These are phyloP conservation scores for Calameuta pallipes DNA, from an alignment of 2,888 invertebrate genomes.

Conservation along the genomic window DNA sequence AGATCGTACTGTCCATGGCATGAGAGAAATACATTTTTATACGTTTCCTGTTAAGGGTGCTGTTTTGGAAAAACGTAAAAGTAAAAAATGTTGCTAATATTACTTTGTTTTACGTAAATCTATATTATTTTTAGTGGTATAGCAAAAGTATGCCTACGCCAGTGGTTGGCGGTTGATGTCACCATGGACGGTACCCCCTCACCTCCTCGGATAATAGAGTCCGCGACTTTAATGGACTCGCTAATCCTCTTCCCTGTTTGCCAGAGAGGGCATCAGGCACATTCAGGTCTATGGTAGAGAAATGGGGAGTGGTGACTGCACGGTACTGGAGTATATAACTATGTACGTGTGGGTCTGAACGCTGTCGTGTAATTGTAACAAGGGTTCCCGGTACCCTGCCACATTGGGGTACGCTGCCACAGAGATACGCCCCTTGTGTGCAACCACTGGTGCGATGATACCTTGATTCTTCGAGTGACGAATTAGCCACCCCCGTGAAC, in stretches of 20 bases:
- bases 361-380: conserved; percentile 21
- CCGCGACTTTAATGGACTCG: conserved; percentile 67
- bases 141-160: conserved; percentile 42
- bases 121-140: neutral
- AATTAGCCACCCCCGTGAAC: conserved; percentile 50
- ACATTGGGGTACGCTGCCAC: conserved; percentile 30
- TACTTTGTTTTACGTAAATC: neutral
- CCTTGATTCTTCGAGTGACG: conserved; percentile 64
- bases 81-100: no score
- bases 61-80: no score
- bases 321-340: neutral
- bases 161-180: conserved; percentile 63
- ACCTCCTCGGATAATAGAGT: conserved; percentile 61
- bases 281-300: conserved; percentile 15
- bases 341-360: neutral
- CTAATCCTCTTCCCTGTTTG: conserved; percentile 66
- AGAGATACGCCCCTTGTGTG: conserved; percentile 61
- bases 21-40: neutral
- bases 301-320: conserved; percentile 5
- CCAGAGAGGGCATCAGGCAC: conserved; percentile 47
- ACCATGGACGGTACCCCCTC: conserved; percentile 55
- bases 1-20: no score
- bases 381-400: conserved; percentile 24
- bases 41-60: no score
- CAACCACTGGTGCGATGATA: conserved; percentile 61